Evolutionary conservation across 2,888 invertebrate species (phyloP).

Genomic region (Itoplectis maculator): DNA sequence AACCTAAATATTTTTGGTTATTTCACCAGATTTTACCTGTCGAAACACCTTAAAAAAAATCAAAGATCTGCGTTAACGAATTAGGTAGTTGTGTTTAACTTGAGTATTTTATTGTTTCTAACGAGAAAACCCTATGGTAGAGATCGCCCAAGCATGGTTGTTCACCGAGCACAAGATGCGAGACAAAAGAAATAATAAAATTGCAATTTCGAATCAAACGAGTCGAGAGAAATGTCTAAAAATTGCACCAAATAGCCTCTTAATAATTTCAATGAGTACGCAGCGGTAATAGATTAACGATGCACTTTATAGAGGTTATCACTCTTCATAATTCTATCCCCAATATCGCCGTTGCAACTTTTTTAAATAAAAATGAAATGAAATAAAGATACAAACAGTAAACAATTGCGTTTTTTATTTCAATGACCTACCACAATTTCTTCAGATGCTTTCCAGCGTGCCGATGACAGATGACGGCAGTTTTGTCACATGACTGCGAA

Average conservation of each 20-base stretch:
- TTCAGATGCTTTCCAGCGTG: neutral
- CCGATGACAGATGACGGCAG: conserved; percentile 32
- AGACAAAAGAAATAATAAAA: conserved; percentile 14
- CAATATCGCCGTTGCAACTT: conserved; percentile 34
- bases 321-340: conserved; percentile 35
- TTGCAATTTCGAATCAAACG: neutral
- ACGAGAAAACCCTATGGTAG: conserved; percentile 24
- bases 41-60: neutral
- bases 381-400: conserved; percentile 3
- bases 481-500: neutral
- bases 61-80: conserved; percentile 13
- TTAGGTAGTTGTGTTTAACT: conserved; percentile 9
- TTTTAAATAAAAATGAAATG: conserved; percentile 26
- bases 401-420: conserved; percentile 21
- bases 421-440: neutral
- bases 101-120: conserved; percentile 5
- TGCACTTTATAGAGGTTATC: conserved; percentile 49
- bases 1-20: neutral
- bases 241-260: neutral
- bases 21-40: neutral
- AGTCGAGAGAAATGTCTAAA: neutral
- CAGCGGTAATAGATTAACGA: conserved; percentile 27
- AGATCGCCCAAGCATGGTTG: conserved; percentile 59
- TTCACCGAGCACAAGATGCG: conserved; percentile 54
- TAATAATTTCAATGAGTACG: conserved; percentile 17